Conservation (phyloP, 2,113 vertebrate genomes). For the Hemichromis elongatus region DNA sequence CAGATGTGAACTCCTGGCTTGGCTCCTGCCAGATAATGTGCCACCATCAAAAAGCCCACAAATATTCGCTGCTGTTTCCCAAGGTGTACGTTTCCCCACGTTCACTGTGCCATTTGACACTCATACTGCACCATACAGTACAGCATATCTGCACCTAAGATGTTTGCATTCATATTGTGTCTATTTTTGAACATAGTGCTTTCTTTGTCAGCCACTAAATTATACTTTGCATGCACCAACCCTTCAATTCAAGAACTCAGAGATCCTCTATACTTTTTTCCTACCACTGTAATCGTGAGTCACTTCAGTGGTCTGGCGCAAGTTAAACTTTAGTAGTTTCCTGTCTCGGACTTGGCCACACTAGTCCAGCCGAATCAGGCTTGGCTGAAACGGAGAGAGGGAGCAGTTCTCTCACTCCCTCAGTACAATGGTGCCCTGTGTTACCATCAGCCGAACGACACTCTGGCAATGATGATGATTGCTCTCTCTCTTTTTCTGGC, state of each 20-base stretch:
- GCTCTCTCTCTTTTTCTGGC: constrained; percentile 34
- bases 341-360: not conserved
- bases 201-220: not conserved
- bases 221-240: not conserved
- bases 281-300: not conserved
- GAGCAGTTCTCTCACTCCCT: constrained; percentile 6
- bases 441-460: constrained; percentile 13
- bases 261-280: not conserved
- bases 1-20: constrained; percentile 18
- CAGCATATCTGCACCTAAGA: not conserved
- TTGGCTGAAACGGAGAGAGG: constrained; percentile 2
- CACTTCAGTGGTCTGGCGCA: not conserved
- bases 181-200: not conserved
- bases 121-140: not conserved
- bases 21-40: not conserved
- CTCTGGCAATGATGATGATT: constrained; percentile 24
- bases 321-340: constrained; percentile 8
- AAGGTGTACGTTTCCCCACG: not conserved
- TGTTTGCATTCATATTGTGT: not conserved
- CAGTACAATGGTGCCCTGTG: constrained; percentile 65
- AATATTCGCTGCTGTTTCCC: not conserved
- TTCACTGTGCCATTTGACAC: not conserved
- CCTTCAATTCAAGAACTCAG: not conserved
- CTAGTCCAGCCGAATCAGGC: not conserved
- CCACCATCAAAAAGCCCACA: not conserved